Percentiles rank a stretch among this genome's conserved stretches.
These are phyloP conservation scores for Heterohyrax brucei DNA, from an alignment of 2,797 vertebrate species.

Conservation along the genomic window DNA sequence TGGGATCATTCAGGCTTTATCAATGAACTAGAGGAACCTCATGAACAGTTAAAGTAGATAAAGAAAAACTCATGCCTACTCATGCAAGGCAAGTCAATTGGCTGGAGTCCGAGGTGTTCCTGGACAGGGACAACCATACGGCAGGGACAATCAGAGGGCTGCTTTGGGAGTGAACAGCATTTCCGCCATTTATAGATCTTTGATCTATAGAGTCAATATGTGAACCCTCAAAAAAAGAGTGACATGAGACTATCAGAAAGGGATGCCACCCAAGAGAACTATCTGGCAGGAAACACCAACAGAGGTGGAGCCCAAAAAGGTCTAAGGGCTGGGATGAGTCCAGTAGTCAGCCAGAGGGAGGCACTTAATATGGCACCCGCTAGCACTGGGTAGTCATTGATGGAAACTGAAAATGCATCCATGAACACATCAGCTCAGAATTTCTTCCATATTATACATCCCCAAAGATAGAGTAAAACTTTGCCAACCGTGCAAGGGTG, in stretches of 20 bases:
- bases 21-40: not conserved
- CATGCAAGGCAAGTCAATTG: not conserved
- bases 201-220: too few species aligned
- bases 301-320: not conserved
- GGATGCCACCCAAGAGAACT: too few species aligned
- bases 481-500: not conserved
- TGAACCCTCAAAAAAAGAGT: too few species aligned
- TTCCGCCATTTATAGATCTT: not conserved
- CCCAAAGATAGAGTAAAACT: not conserved
- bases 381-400: not conserved
- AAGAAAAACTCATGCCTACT: not conserved
- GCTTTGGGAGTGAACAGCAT: too few species aligned
- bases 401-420: not conserved
- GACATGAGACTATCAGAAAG: not conserved
- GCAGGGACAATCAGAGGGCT: too few species aligned
- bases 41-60: not conserved
- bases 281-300: not conserved
- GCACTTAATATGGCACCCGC: not conserved
- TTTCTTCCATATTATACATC: slow-evolving; percentile 1
- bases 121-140: too few species aligned
- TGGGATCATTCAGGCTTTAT: too few species aligned
- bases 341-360: not conserved
- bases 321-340: not conserved
- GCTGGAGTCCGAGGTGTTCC: not conserved
- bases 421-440: not conserved